These are phyloP conservation scores for Callimorpha dominula DNA, from an alignment of 2,888 invertebrate species.

Conservation along the genomic window DNA sequence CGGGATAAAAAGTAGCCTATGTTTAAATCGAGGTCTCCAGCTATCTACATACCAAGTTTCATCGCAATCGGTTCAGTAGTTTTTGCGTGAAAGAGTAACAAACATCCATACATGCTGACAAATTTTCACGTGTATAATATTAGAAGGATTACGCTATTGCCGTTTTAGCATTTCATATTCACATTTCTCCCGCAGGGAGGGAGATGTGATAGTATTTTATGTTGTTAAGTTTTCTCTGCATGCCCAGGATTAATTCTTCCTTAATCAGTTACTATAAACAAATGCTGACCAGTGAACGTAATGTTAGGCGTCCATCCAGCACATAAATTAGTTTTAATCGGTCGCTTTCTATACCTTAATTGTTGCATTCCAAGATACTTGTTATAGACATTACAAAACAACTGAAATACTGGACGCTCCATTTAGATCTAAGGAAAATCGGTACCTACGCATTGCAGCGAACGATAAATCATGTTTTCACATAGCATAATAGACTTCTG, in stretches of 20 bases:
- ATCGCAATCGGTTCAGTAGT: too few relatives aligned
- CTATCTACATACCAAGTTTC: too few relatives aligned
- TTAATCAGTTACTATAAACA: not conserved
- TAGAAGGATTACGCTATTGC: too few relatives aligned
- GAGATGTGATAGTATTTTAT: not conserved
- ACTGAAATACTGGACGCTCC: constrained; percentile 54
- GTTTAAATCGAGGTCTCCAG: too few relatives aligned
- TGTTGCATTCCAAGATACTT: constrained; percentile 3
- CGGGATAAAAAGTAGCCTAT: too few relatives aligned
- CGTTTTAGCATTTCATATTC: too few relatives aligned
- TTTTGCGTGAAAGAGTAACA: too few relatives aligned
- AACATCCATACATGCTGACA: too few relatives aligned
- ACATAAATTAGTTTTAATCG: not conserved
- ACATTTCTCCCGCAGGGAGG: not conserved
- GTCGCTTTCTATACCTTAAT: not conserved
- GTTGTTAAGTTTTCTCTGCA: not conserved
- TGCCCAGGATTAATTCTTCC: not conserved
- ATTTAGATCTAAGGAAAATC: constrained; percentile 61
- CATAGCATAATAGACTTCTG: not conserved
- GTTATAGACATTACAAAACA: constrained; percentile 37
- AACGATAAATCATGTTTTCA: constrained; percentile 18
- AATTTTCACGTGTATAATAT: too few relatives aligned
- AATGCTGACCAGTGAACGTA: not conserved
- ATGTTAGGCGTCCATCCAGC: not conserved
- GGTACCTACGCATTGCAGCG: constrained; percentile 51